Base-by-base conservation (phyloP, 2,888 invertebrate genomes). In the Conus canariensis region DNA sequence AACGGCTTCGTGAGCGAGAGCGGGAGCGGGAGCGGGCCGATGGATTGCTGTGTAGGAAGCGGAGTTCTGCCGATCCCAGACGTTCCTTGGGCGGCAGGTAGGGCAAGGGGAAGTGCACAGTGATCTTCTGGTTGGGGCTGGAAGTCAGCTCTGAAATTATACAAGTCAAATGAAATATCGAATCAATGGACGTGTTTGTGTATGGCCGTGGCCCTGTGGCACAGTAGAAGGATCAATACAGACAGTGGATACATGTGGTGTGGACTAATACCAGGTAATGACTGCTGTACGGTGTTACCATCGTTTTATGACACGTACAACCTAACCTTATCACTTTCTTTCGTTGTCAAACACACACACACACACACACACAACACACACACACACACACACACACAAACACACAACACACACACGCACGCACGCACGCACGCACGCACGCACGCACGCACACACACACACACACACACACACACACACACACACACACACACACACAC, bases 11-110 rank as follows among this genome's bases (percentile, higher is more conserved):
- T 10, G 7, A 56, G 59, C 60, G 59, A 9, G 60, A 90, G n/a
- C 85, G 83, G 58, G 6, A 60, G 59, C 25, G 59, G 8, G 60
- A 90, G 25, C 80, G 80, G 45, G 74, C 88, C 67, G 89, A 83
- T 22, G 25, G 70, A 14, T 45, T 88, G 88, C 92, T 85, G 45
- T 92, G 90, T 12, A 91, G 91, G 88, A 94, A 93, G 19, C 95
- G 93, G 56, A 95, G 90, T 91, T 95, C 95, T 0, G 94, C 94
- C 80, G 93, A 86, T 80, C 91, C 91, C 2, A 94, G 90, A 5
- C 89, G 91, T 88, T 95, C 95, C 22, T 93, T 92, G 60, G 88
- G 85, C 8, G 94, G 93, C 22, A 95, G 90, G 10, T 90, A 86
- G 14, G 95, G 94, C 16, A 95, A 90, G 16, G 90, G 82, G 90